Percentiles rank a stretch among this genome's conserved stretches.
phyloP scores from a whole-genome alignment of 2,113 vertebrate genomes.

The Conger conger region DNA sequence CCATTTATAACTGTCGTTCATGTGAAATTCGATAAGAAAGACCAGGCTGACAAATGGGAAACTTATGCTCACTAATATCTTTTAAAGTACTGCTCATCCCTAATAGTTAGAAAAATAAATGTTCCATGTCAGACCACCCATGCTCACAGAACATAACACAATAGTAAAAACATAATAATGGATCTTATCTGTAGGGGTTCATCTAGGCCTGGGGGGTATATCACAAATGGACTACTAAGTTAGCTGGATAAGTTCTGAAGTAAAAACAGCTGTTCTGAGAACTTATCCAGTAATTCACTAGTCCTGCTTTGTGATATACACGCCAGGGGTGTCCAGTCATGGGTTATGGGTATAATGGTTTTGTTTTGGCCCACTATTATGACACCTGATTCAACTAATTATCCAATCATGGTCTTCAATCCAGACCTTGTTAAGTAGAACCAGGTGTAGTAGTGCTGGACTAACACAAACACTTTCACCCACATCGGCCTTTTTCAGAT shows the following conservation, averaged over 20 bases:
- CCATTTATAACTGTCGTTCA: neutral
- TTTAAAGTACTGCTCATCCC: neutral
- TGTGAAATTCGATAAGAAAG: neutral
- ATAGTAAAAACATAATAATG: no score
- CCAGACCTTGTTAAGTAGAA: no score
- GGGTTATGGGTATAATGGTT: neutral
- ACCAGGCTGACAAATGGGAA: neutral
- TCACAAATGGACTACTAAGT: no score
- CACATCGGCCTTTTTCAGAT: no score
- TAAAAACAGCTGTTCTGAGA: no score
- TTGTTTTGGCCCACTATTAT: no score
- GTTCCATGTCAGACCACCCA: neutral
- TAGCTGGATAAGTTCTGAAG: no score
- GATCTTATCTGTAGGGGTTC: no score
- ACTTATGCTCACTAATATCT: neutral
- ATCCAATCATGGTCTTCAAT: no score
- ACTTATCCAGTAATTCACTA: no score
- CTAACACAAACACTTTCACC: neutral
- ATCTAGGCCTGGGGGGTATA: no score
- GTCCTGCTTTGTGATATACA: neutral
- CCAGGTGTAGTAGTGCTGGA: neutral
- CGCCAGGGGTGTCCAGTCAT: neutral
- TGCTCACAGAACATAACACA: neutral
- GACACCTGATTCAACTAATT: no score
- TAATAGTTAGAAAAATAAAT: neutral